Evolutionary conservation across 2,888 invertebrate genomes (phyloP).

Genomic region (Melanophora roralis): DNA sequence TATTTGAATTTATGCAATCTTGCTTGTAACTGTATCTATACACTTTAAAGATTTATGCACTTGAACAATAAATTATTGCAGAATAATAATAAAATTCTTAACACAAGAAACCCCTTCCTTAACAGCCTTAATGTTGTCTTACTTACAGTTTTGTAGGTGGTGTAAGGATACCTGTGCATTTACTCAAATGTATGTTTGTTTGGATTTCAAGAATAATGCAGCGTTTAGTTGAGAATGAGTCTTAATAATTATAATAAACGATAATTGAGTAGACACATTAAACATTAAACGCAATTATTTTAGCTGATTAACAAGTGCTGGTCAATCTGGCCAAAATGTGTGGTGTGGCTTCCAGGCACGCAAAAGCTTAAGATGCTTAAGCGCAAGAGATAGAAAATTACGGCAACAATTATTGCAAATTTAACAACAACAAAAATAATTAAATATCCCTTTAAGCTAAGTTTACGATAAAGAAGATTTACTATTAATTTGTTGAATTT

Average conservation of each 20-base stretch:
- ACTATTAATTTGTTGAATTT: conserved; percentile 27
- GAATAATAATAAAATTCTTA: conserved; percentile 23
- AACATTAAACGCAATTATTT: conserved; percentile 58
- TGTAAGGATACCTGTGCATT: not conserved
- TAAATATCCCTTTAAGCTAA: not conserved
- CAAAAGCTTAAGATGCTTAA: conserved; percentile 6
- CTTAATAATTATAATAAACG: conserved; percentile 59
- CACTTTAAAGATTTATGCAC: conserved; percentile 38
- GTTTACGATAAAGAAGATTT: not conserved
- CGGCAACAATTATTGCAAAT: not conserved
- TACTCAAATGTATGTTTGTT: not conserved
- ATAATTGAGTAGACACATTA: conserved; percentile 55
- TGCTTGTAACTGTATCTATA: conserved; percentile 6
- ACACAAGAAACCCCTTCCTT: conserved; percentile 1
- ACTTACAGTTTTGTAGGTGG: too few relatives aligned
- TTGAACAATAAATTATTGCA: conserved; percentile 22
- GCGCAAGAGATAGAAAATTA: not conserved
- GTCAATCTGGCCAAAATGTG: conserved; percentile 35
- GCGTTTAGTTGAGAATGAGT: conserved; percentile 28
- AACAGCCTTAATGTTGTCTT: too few relatives aligned
- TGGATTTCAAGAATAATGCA: not conserved
- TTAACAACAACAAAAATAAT: conserved; percentile 17
- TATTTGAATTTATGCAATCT: not conserved
- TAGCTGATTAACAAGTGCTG: conserved; percentile 58
- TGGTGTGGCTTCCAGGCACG: conserved; percentile 4